Evolutionary conservation across 2,113 vertebrate species (phyloP).

Genomic region (Dasyornis broadbenti): DNA sequence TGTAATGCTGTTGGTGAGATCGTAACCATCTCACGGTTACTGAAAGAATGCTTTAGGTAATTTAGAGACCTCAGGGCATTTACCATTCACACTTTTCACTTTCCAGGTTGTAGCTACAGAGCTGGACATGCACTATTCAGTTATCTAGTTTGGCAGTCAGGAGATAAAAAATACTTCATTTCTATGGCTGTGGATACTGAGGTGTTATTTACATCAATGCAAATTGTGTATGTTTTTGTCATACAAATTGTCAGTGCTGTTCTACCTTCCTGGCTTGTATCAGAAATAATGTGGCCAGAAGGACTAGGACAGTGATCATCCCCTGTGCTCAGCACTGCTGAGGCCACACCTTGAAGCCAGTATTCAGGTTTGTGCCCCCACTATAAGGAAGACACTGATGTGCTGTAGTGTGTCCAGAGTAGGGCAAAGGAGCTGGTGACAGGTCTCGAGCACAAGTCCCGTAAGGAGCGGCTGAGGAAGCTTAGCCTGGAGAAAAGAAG

Average conservation of each 20-base stretch:
- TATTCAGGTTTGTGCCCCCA: neutral
- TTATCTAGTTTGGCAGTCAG: neutral
- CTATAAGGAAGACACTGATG: neutral
- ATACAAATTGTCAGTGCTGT: too few species aligned
- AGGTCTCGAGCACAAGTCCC: neutral
- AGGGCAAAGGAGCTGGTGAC: neutral
- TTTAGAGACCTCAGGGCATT: neutral
- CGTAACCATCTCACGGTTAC: neutral
- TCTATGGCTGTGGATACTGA: neutral
- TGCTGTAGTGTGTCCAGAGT: neutral
- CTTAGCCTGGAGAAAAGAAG: neutral
- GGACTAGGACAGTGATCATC: neutral
- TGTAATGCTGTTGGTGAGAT: neutral
- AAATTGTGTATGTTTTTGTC: neutral
- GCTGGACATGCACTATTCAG: neutral
- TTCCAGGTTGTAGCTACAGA: neutral
- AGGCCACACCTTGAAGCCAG: neutral
- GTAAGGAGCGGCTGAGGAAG: neutral
- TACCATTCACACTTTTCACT: neutral
- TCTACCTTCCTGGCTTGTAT: neutral
- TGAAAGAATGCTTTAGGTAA: neutral
- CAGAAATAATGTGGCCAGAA: neutral
- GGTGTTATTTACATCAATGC: neutral
- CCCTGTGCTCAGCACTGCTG: neutral
- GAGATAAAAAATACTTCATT: neutral